These are phyloP conservation scores for Drosophila lacteicornis DNA, from an alignment of 1,140 invertebrate genomes.

Conservation along the genomic window DNA sequence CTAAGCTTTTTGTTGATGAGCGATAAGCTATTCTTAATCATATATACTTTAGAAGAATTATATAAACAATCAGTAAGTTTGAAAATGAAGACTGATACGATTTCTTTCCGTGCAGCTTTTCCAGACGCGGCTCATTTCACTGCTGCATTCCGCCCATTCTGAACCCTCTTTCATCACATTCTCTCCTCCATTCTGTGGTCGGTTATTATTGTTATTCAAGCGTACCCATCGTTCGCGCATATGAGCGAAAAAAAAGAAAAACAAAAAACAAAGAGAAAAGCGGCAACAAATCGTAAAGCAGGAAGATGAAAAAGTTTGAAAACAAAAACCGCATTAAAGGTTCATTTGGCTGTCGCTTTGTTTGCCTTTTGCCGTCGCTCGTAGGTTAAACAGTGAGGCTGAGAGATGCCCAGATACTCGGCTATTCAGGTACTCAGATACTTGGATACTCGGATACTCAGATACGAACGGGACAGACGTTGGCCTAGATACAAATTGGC, in stretches of 20 bases:
- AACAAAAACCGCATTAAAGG: conserved; percentile 77
- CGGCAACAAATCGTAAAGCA: conserved; percentile 27
- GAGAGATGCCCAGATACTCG: conserved; percentile 11
- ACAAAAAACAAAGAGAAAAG: conserved; percentile 36
- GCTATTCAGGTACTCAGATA: conserved; percentile 29
- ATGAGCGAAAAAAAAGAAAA: conserved; percentile 31
- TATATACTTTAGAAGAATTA: not conserved
- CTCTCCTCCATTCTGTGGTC: conserved; percentile 55
- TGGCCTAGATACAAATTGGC: conserved; percentile 62
- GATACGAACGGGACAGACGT: conserved; percentile 29
- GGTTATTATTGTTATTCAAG: conserved; percentile 55
- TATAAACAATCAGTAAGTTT: not conserved
- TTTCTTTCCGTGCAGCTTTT: conserved; percentile 28
- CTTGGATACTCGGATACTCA: conserved; percentile 12
- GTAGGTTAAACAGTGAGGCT: conserved; percentile 57
- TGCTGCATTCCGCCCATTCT: conserved; percentile 75
- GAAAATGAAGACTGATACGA: not conserved
- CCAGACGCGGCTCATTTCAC: conserved; percentile 50
- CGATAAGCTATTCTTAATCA: not conserved
- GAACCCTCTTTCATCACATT: conserved; percentile 54
- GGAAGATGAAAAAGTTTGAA: conserved; percentile 52
- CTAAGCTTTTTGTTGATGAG: not conserved
- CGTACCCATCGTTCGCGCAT: conserved; percentile 21
- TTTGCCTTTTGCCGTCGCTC: conserved; percentile 61
- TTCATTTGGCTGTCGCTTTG: conserved; percentile 79